Conservation (phyloP, 1,140 invertebrate genomes). For the Sesamia nonagrioides region DNA sequence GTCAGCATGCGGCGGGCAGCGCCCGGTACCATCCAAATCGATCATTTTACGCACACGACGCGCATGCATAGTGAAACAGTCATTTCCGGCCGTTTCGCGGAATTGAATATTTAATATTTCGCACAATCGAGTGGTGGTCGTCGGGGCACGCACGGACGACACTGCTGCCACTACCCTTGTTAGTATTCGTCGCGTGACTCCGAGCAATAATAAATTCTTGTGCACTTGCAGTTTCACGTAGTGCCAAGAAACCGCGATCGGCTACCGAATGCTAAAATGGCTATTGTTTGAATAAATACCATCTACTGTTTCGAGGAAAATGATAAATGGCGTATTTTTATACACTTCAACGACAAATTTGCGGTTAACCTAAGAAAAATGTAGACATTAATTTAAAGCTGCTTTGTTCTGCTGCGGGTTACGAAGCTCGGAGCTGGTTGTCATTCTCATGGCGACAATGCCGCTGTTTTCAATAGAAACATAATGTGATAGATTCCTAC, state of each 20-base stretch:
- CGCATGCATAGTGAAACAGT: slow-evolving; percentile 82
- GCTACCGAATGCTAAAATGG: slow-evolving; percentile 80
- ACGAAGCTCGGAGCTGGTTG: background rate
- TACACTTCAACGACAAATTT: slow-evolving; percentile 9
- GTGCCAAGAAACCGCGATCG: slow-evolving; percentile 79
- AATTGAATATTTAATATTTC: slow-evolving; percentile 83
- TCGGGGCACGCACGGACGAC: slow-evolving; percentile 66
- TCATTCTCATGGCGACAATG: slow-evolving; percentile 36
- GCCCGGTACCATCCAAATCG: slow-evolving; percentile 70
- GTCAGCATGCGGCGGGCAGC: slow-evolving; percentile 36
- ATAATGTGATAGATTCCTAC: slow-evolving; percentile 49
- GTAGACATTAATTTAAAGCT: slow-evolving; percentile 1
- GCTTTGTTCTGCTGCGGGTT: background rate
- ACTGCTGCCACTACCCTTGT: slow-evolving; percentile 60
- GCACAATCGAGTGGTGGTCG: slow-evolving; percentile 73
- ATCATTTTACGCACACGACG: slow-evolving; percentile 78
- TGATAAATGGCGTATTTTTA: slow-evolving; percentile 44
- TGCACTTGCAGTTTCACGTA: slow-evolving; percentile 85
- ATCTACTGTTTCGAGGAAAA: slow-evolving; percentile 48
- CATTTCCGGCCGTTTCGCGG: slow-evolving; percentile 80
- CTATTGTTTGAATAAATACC: slow-evolving; percentile 69
- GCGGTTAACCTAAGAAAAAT: background rate
- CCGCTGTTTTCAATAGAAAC: slow-evolving; percentile 40
- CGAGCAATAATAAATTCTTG: slow-evolving; percentile 83
- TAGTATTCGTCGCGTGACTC: slow-evolving; percentile 79